Evolutionary conservation across 2,888 invertebrate genomes (phyloP), one percentile per base, ranked within the genome.

Genomic region (Sesia apiformis): DNA sequence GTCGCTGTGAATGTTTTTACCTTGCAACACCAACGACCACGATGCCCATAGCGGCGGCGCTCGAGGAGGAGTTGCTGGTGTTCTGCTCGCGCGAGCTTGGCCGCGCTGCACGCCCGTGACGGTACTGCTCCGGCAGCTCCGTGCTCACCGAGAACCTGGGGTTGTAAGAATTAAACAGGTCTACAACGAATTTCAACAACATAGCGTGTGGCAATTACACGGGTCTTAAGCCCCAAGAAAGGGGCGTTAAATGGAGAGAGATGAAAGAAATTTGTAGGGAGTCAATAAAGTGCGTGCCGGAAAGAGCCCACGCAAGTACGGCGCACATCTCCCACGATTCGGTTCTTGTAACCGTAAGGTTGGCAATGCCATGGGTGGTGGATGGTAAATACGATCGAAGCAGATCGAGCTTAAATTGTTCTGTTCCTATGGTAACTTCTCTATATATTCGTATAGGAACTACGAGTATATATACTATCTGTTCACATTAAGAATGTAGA

Each of bases 11-110:
- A 23, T 23, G 23, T 1, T 23, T 23, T 23, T 56, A 84, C 85
- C 82, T 80, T 57, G 86, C 87, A 1, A 97, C 94, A 0, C 97
- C 98, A 73, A 97, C 96, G 38, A 98, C 95, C 40, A 96, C 93
- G 57, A 96, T 82, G 59, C 94, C 92, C 39, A 95, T 94, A 58
- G 94, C 92, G 65, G 94, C 93, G 6, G 91, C 92, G 56, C 71
- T 74, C 40, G 81, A 55, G 78, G 90, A 64, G 63, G 87, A 65
- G 81, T 85, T 79, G 73, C 88, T 86, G 59, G 68, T 72, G 69
- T 78, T 81, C 62, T 81, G 83, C 54, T 83, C 84, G 3, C 84
- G 74, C 0, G 87, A 85, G 53, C 77, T 72, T 38, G 85, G 83
- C 39, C 84, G 73, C 6, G 69, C 38, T 3, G 55, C 49, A 49